phyloP scores from a whole-genome alignment of 2,113 vertebrate species.

The Tragelaphus imberbis region DNA sequence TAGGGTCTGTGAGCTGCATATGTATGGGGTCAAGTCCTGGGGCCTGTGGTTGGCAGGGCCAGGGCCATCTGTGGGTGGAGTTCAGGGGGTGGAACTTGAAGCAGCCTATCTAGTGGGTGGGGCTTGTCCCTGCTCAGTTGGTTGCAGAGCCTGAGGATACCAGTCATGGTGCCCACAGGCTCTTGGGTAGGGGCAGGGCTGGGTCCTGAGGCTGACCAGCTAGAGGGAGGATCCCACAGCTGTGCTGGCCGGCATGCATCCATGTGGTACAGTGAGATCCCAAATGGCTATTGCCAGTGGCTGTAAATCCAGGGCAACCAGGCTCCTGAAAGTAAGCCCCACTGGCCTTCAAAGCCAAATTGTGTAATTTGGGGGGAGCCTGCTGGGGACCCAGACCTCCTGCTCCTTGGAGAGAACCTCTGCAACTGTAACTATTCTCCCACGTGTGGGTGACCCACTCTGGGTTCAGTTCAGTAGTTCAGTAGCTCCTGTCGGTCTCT shows the following conservation, averaged over 20 bases:
- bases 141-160: not conserved
- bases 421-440: not conserved
- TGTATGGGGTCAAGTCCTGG: not conserved
- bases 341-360: not conserved
- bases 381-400: not conserved
- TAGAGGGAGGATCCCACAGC: not conserved
- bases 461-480: not conserved
- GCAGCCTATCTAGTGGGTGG: not conserved
- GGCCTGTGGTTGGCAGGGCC: not conserved
- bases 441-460: not conserved
- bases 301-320: not conserved
- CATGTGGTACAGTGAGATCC: not conserved
- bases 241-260: not conserved
- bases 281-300: not conserved
- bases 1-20: not conserved
- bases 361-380: not conserved
- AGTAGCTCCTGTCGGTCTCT: not conserved
- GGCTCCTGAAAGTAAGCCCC: not conserved
- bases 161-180: not conserved
- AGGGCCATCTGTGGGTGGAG: not conserved
- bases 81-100: not conserved
- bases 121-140: not conserved
- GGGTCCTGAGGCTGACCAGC: not conserved
- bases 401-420: not conserved
- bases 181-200: not conserved